Evolutionary conservation across 2,888 invertebrate species (phyloP).

Genomic region (Tetranychus piercei): DNA sequence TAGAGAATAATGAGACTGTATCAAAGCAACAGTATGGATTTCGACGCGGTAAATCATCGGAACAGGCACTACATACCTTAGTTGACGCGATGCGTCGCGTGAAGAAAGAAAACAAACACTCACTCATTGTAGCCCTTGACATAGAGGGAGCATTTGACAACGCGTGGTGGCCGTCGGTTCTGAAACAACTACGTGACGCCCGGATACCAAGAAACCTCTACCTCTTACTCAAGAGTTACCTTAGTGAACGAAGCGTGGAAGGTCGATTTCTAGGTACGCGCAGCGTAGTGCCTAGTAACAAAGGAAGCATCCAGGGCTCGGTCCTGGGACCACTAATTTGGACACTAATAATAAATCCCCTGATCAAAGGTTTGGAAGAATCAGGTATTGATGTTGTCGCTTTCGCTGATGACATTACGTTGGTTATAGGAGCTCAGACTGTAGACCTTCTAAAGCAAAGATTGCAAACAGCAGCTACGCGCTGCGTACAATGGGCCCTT

Average conservation of each 20-base stretch:
- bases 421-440: not conserved
- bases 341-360: conserved; percentile 9
- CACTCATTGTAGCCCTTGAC: conserved; percentile 12
- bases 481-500: not conserved
- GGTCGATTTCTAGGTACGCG: not conserved
- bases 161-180: conserved; percentile 15
- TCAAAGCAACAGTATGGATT: not conserved
- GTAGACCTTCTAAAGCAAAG: no score
- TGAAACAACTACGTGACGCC: not conserved
- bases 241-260: not conserved
- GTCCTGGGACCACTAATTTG: conserved; percentile 13
- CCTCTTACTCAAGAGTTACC: not conserved
- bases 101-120: not conserved
- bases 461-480: not conserved
- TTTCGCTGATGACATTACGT: conserved; percentile 12
- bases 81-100: not conserved
- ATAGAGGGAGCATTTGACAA: conserved; percentile 18
- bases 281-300: not conserved
- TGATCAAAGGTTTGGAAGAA: not conserved
- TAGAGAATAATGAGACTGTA: not conserved
- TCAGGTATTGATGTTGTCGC: not conserved
- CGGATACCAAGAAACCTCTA: not conserved
- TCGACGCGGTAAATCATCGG: not conserved
- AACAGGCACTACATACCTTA: not conserved
- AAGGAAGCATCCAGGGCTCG: conserved; percentile 16